Evolutionary conservation across 2,113 vertebrate genomes (phyloP).

Genomic region (Thinocorus orbignyianus): DNA sequence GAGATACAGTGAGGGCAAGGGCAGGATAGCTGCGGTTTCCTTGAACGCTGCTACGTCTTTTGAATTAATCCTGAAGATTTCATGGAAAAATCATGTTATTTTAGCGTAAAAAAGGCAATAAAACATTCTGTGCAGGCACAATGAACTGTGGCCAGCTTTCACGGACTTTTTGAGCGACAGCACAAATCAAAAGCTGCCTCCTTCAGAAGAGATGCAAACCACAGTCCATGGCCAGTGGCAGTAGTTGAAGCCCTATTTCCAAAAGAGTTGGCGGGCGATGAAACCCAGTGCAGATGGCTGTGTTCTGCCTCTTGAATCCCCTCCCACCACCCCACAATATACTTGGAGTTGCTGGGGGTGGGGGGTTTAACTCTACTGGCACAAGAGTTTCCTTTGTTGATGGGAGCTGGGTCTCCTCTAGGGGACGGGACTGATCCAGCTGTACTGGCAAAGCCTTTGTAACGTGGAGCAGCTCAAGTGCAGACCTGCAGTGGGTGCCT

Average conservation of each 20-base stretch:
- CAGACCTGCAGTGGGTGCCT: constrained; percentile 41
- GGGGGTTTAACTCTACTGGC: constrained; percentile 31
- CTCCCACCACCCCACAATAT: background rate
- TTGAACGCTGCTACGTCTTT: background rate
- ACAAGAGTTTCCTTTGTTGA: constrained; percentile 40
- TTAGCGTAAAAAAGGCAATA: background rate
- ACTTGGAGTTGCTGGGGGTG: background rate
- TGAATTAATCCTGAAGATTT: background rate
- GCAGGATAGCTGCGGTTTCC: background rate
- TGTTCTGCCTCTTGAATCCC: constrained; percentile 32
- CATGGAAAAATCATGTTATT: background rate
- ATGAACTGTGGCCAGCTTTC: background rate
- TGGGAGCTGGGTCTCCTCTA: constrained; percentile 55
- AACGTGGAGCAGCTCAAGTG: constrained; percentile 22
- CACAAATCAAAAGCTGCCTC: constrained; percentile 2
- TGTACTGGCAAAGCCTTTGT: constrained; percentile 40
- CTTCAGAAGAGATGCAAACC: constrained; percentile 27
- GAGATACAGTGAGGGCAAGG: background rate
- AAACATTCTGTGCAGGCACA: background rate
- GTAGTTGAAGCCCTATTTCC: constrained; percentile 15
- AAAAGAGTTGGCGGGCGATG: constrained; percentile 25
- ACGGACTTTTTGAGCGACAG: background rate
- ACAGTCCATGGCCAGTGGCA: constrained; percentile 23
- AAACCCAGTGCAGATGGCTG: background rate
- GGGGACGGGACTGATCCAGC: constrained; percentile 54